phyloP scores from a whole-genome alignment of 1,140 invertebrate species.

The Drosophila arawakana region DNA sequence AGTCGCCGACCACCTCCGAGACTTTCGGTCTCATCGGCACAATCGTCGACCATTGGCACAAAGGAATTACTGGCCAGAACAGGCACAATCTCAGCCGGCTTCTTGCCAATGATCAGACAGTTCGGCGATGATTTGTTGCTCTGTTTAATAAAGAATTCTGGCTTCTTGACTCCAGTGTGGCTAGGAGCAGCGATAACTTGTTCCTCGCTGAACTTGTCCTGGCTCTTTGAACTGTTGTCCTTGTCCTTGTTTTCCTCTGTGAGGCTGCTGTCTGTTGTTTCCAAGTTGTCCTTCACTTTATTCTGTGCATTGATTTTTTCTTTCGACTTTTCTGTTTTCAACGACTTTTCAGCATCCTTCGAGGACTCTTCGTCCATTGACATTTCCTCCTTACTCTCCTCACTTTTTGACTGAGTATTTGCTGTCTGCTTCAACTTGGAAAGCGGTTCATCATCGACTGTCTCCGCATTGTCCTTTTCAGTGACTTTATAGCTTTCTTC shows the following conservation, averaged over 20 bases:
- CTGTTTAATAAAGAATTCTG: slow-evolving; percentile 63
- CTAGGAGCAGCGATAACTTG: not conserved
- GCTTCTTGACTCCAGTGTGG: not conserved
- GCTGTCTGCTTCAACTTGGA: slow-evolving; percentile 5
- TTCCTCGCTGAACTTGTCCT: not conserved
- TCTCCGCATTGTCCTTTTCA: not conserved
- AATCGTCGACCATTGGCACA: slow-evolving; percentile 46
- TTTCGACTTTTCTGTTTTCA: not conserved
- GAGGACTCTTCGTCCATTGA: not conserved
- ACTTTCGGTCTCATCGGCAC: slow-evolving; percentile 26
- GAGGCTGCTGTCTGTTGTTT: too few species aligned
- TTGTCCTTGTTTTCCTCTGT: not conserved
- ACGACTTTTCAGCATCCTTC: not conserved
- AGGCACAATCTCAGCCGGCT: not conserved
- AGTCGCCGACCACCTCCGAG: slow-evolving; percentile 23
- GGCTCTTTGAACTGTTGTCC: not conserved
- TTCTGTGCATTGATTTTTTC: not conserved
- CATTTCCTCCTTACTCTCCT: not conserved
- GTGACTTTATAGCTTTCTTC: slow-evolving; percentile 29
- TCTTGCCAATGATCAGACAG: slow-evolving; percentile 59
- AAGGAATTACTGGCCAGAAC: slow-evolving; percentile 12
- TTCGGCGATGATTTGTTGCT: slow-evolving; percentile 34
- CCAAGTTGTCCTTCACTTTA: not conserved
- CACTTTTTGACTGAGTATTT: not conserved
- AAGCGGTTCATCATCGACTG: slow-evolving; percentile 34